Base-by-base conservation (phyloP, 2,888 invertebrate genomes). In the Miltochrista miniata region DNA sequence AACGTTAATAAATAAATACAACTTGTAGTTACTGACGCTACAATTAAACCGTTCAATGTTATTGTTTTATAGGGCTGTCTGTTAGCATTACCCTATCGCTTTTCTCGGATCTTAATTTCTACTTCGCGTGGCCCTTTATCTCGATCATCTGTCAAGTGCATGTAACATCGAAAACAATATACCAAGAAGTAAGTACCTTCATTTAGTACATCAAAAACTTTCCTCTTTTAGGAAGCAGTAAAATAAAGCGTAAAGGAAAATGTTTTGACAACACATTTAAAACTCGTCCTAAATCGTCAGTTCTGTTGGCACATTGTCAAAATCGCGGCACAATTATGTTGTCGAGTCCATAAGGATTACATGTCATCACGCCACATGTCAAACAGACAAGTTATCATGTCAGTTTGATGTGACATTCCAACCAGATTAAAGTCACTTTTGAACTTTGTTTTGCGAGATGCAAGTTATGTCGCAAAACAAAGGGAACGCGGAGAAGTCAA, bases 281-380 rank as follows among this genome's bases (percentile, higher is more conserved):
- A 71, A 72, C 68, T 69, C 63, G 58, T 54, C 66, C 61, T 66
- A 64, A 65, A 70, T 70, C 59, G 63, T 61, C 56, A 61, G 64
- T 64, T 58, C 63, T 68, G 72, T 71, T 81, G 83, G 79, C 83
- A 78, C 62, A 70, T 72, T 78, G 83, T 81, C 85, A 83, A 79
- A 81, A 80, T 70, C 75, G 72, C 68, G 68, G 70, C 74, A 77
- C 81, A 82, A 85, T 84, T 81, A 81, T 74, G 72, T 70, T 70
- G 79, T 76, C 82, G 76, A 70, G 66, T 71, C 72, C 73, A 74
- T 74, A 76, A 72, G 74, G 76, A 76, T 76, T 79, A 74, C 70
- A 64, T 58, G 65, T 68, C 73, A 69, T 66, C 74, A 72, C 74
- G 66, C 59, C 67, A 74, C 64, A 59, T 72, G 72, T 72, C 69